Base-by-base conservation (phyloP, 2,113 vertebrate genomes). In the Podocnemis expansa region DNA sequence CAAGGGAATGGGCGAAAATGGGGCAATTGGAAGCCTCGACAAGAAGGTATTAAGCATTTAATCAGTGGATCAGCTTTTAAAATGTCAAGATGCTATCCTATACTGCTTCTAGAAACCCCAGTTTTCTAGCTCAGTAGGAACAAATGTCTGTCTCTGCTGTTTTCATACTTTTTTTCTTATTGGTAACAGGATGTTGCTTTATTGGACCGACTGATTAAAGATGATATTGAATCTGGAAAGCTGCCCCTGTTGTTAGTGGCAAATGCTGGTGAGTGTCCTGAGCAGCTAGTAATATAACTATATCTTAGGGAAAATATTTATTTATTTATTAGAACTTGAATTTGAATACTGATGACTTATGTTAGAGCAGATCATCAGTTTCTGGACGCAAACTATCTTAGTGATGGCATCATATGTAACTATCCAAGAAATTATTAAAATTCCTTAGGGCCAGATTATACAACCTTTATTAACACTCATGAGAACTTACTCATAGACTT, bases 161-260 rank as follows among this genome's bases (percentile, higher is more conserved):
- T 10, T 78, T 9, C 94, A 27, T 85, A n/a, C 10, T 95, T 70
- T 95, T 84, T 96, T 87, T 97, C 45, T 96, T 83, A 60, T 80
- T 94, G 80, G 51, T 96, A 87, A 91, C 94, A 99, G 99, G 99
- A 99, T 92, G 98, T 99, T 90, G 99, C 99, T 60, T 97, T 99
- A 93, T 96, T 99, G 97, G 99, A 99, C 95, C 99, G 99, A 97
- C 90, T 99, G 52, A 99, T 99, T 95, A 99, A 98, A 98, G 99
- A 99, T 80, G 99, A 99, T 85, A 16, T 98, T 22, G 99, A 99
- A 47, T 97, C 96, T 78, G 99, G 99, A 93, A 99, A 98, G 95
- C 95, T 99, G 91, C 99, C 99, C 60, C 89, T 99, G 84, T 95
- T 99, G 89, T 96, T 99, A 92, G 98, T 99, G 34, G 99, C 99